Evolutionary conservation across 1,140 invertebrate species (phyloP), one percentile per base, ranked within the genome.

Genomic region (Heliconius nattereri): DNA sequence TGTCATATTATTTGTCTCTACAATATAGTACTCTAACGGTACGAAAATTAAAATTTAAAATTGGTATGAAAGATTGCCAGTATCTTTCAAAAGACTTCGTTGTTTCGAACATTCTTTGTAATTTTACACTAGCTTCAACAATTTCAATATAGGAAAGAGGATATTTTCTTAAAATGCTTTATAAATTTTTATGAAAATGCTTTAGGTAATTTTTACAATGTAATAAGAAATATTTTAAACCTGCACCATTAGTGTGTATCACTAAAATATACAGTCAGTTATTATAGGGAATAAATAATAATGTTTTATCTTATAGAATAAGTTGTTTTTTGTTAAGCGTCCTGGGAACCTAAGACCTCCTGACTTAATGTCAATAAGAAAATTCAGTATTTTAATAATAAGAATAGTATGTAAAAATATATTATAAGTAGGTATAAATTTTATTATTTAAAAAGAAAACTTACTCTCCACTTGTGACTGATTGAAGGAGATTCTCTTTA

Each of bases 401-500:
- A 45, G 13, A 45, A 45, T 1, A 16, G 13, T 45, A 3, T 45
- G 32, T 35, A 35, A 7, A 35, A 35, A 35, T 35, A 35, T 35
- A 35, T 7, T 7, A 32, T 1, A 32, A 32, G 5, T 40, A 13
- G 13, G 32, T 3, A 40, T 8, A 40, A 13, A 13, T 13, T 40
- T 13, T 45, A 45, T 45, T 16, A 57, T 57, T 29, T 29, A 66
- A 54, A 49, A 66, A 35, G 6, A 20, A 52, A 52, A 52, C 49
- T 92, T 83, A 93, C 91, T 89, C 88, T 73, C 85, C 86, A 60
- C 82, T 37, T 26, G 89, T 57, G 52, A 89, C 81, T 9, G 91
- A 90, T 76, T 92, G 90, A n/a, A 92, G 84, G 8, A 92, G 83
- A 76, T 90, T 90, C 78, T 91, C 90, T 78, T 92, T 94, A 71